Evolutionary conservation across 2,888 invertebrate genomes (phyloP).

Genomic region (Stomorhina lunata): DNA sequence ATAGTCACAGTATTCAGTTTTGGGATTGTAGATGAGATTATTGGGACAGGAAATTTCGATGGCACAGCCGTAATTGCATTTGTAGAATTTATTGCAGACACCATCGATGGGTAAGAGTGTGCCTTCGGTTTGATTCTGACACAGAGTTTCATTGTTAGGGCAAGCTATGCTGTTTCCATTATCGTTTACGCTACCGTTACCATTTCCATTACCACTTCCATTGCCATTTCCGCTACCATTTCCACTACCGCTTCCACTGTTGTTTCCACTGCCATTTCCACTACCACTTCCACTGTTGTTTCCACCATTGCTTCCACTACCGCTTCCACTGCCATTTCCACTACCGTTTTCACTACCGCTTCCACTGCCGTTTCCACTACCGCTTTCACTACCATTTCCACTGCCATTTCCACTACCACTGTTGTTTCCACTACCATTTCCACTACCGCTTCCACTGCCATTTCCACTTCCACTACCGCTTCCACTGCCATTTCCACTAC

Average conservation of each 20-base stretch:
- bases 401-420: background rate
- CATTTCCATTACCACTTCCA: no score
- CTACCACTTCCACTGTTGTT: background rate
- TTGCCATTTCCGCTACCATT: no score
- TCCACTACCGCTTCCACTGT: no score
- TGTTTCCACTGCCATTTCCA: no score
- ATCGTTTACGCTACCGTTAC: background rate
- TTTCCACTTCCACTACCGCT: background rate
- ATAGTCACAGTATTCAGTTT: slow-evolving; percentile 60
- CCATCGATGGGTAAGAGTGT: slow-evolving; percentile 39
- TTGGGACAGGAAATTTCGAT: slow-evolving; percentile 45
- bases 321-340: no score
- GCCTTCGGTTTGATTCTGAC: slow-evolving; percentile 18
- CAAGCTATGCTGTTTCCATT: background rate
- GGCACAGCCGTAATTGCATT: slow-evolving; percentile 60
- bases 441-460: background rate
- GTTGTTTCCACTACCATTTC: background rate
- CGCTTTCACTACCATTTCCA: no score
- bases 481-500: background rate
- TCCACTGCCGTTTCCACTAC: no score
- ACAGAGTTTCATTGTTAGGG: background rate
- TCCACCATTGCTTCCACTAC: background rate
- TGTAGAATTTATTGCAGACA: slow-evolving; percentile 62
- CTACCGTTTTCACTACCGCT: no score
- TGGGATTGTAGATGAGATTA: slow-evolving; percentile 55